These are phyloP conservation scores for Spilosoma lubricipeda DNA, from an alignment of 2,888 invertebrate genomes.

Conservation along the genomic window DNA sequence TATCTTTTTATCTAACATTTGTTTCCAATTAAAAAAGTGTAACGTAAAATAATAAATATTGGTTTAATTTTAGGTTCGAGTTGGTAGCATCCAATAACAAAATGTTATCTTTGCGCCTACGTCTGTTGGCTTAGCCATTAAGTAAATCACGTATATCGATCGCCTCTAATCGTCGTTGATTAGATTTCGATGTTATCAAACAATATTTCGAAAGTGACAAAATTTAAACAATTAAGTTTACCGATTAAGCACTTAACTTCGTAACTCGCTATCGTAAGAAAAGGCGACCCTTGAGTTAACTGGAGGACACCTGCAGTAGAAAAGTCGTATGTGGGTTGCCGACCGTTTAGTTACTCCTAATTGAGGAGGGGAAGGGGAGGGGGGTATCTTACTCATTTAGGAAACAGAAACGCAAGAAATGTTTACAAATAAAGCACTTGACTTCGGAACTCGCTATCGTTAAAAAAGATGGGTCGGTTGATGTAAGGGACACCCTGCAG, in stretches of 20 bases:
- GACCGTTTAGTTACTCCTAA: no score
- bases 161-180: slow-evolving; percentile 1
- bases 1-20: not conserved
- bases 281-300: no score
- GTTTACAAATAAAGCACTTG: no score
- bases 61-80: not conserved
- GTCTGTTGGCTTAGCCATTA: not conserved
- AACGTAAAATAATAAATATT: not conserved
- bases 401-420: no score
- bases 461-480: no score
- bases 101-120: not conserved
- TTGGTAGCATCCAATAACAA: not conserved
- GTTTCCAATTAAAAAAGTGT: not conserved
- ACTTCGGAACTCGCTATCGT: no score
- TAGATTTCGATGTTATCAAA: slow-evolving; percentile 1
- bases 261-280: no score
- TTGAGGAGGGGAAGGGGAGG: no score
- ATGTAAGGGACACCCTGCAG: no score
- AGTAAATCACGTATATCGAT: not conserved
- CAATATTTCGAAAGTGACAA: not conserved
- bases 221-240: not conserved
- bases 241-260: not conserved
- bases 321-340: no score
- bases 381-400: no score
- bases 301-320: no score